These are phyloP conservation scores for Calyptomena viridis DNA, from an alignment of 2,113 vertebrate species.

Conservation along the genomic window DNA sequence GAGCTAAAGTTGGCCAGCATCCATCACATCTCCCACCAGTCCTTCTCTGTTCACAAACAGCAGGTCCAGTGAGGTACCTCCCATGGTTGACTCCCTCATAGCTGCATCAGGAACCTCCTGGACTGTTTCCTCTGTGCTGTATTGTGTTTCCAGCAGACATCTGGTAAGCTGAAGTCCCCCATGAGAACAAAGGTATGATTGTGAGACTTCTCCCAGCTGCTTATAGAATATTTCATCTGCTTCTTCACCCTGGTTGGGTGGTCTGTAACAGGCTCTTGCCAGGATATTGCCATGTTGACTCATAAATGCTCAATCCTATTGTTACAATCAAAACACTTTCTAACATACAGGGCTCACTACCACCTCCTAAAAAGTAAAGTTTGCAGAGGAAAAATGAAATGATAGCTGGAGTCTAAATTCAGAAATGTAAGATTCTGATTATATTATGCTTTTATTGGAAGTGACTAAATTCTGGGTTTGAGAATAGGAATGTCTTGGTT, in stretches of 20 bases:
- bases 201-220: background rate
- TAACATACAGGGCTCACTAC: background rate
- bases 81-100: too few species aligned
- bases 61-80: too few species aligned
- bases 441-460: background rate
- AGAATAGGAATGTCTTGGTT: background rate
- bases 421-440: background rate
- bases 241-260: background rate
- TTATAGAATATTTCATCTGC: background rate
- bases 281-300: background rate
- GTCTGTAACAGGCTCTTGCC: background rate
- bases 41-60: background rate
- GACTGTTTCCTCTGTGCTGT: background rate
- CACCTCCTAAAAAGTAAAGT: background rate
- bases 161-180: background rate
- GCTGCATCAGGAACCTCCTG: too few species aligned
- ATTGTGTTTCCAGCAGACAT: background rate
- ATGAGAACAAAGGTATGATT: background rate
- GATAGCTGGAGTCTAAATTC: background rate
- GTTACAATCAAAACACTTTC: background rate
- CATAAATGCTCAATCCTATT: background rate
- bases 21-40: background rate
- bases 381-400: background rate
- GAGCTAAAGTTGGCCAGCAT: rapidly evolving
- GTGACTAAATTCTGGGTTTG: background rate